Percentiles rank a stretch among this genome's conserved stretches.
Conservation (phyloP, 64 coral and sea anemone species). For the Pachyseris speciosa region DNA sequence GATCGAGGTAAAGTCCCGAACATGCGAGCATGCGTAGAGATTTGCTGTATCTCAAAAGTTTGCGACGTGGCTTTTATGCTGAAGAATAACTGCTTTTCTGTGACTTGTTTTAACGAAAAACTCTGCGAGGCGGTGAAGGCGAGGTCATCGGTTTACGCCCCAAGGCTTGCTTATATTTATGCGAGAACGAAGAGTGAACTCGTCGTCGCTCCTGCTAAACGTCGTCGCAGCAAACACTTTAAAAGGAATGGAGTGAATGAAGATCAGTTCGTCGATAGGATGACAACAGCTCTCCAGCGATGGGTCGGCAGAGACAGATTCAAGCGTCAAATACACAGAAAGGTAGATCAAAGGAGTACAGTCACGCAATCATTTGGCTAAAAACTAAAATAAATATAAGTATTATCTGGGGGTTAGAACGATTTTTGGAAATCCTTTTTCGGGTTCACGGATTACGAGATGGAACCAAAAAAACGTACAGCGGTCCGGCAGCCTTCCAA, state of each 20-base stretch:
- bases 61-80: slow-evolving; percentile 93
- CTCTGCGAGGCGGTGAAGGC: slow-evolving; percentile 80
- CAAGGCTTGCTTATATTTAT: slow-evolving; percentile 81
- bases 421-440: too few relatives aligned
- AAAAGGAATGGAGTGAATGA: not conserved
- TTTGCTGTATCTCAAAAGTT: slow-evolving; percentile 77
- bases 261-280: not conserved
- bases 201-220: not conserved
- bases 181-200: slow-evolving; percentile 68
- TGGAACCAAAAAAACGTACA: too few relatives aligned
- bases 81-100: slow-evolving; percentile 83
- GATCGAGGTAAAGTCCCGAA: slow-evolving; percentile 67
- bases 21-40: slow-evolving; percentile 58
- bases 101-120: slow-evolving; percentile 75
- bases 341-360: not conserved
- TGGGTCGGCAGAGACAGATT: not conserved
- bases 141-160: slow-evolving; percentile 66
- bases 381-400: not conserved
- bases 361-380: not conserved
- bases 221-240: slow-evolving; percentile 10
- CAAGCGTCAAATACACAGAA: slow-evolving; percentile 27
- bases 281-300: not conserved
- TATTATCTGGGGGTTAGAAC: not conserved
- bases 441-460: too few relatives aligned
- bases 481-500: too few relatives aligned